A percentile compares a stretch with the other conserved stretches of the same genome.
phyloP scores from a whole-genome alignment of 2,888 invertebrate species.

The Belgica antarctica region DNA sequence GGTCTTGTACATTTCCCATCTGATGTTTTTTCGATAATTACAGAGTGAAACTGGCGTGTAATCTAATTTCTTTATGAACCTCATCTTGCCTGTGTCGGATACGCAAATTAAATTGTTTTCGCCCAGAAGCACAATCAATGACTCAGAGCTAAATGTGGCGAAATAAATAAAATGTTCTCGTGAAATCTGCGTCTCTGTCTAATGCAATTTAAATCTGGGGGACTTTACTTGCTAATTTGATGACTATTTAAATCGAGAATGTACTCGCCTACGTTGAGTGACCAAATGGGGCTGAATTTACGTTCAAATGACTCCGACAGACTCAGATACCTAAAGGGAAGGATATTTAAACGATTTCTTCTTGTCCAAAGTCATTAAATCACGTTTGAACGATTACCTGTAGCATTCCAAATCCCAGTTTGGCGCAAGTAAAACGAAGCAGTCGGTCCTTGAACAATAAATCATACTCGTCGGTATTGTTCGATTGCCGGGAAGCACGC shows the following conservation, averaged over 20 bases:
- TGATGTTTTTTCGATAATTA: too few relatives aligned
- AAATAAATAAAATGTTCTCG: too few relatives aligned
- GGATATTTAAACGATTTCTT: background rate
- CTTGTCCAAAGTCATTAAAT: background rate
- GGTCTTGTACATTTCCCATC: too few relatives aligned
- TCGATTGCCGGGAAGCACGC: constrained; percentile 67
- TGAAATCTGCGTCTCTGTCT: background rate
- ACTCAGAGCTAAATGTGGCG: constrained; percentile 61
- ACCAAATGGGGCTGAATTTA: constrained; percentile 49
- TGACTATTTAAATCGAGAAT: constrained; percentile 56
- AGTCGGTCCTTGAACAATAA: constrained; percentile 77
- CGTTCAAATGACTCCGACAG: constrained; percentile 37
- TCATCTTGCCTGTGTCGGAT: constrained; percentile 74
- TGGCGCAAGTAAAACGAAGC: constrained; percentile 78
- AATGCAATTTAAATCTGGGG: background rate
- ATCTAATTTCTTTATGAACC: constrained; percentile 80
- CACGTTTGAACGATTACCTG: constrained; percentile 58
- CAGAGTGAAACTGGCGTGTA: constrained; percentile 75
- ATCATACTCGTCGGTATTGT: constrained; percentile 73
- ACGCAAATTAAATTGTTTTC: constrained; percentile 81
- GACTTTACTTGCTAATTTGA: constrained; percentile 50
- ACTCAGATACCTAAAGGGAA: constrained; percentile 23
- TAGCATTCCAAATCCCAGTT: constrained; percentile 82
- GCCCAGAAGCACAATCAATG: constrained; percentile 75
- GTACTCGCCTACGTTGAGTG: constrained; percentile 67